phyloP scores from a whole-genome alignment of 2,888 invertebrate genomes.

The Spatulosminthurus flaviceps region DNA sequence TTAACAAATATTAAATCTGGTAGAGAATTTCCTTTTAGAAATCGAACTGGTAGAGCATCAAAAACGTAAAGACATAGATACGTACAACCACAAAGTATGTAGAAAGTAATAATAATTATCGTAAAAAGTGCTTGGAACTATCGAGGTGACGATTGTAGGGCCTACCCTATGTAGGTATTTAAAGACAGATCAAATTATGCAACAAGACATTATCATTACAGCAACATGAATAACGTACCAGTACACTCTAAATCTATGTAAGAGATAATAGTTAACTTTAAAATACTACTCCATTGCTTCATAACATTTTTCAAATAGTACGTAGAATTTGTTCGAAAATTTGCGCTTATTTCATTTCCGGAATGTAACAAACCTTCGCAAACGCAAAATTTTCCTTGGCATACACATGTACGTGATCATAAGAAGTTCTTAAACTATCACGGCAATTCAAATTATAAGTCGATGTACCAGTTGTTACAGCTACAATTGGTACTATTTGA shows the following conservation, averaged over 20 bases:
- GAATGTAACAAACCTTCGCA: neutral
- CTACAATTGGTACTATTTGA: too few species aligned
- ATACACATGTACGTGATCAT: too few species aligned
- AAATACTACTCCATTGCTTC: slow-evolving; percentile 5
- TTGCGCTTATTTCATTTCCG: neutral
- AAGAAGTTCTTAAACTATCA: too few species aligned
- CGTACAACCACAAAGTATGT: neutral
- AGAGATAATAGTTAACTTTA: neutral
- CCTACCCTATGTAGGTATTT: neutral
- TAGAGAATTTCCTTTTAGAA: too few species aligned
- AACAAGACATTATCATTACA: slow-evolving; percentile 2
- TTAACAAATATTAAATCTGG: too few species aligned
- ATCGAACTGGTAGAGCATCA: too few species aligned
- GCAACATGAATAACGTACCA: neutral
- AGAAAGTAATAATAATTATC: neutral
- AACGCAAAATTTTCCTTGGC: too few species aligned
- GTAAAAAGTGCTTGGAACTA: neutral
- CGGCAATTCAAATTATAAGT: too few species aligned
- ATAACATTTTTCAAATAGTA: neutral
- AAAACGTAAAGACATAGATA: neutral
- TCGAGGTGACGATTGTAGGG: neutral
- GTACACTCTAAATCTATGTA: neutral
- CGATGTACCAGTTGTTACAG: too few species aligned
- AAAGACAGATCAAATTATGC: neutral
- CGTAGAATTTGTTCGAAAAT: neutral